Base-by-base conservation (phyloP, 2,797 vertebrate genomes). In the Sebastes trivittatus region DNA sequence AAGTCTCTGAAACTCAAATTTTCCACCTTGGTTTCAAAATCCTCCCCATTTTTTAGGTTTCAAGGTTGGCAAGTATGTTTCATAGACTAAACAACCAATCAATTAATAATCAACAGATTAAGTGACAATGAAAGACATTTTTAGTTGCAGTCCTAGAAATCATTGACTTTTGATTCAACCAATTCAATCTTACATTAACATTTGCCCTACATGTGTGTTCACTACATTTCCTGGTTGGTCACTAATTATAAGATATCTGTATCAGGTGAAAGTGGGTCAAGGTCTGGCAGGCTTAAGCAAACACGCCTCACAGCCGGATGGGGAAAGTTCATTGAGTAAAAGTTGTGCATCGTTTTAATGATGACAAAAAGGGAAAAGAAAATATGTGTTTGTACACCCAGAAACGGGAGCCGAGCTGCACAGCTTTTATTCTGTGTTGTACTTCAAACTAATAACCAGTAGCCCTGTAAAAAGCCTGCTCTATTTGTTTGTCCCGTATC, bases 241-340 rank as follows among this genome's bases (percentile, higher is more conserved):
- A 91, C 65, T 83, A 71, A 93, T 91, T 86, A 80, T 54, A 82
- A 67, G 52, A 74, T 52, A 25, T 74, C 75, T 16, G 3, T 79
- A 82, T 80, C 82, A 67, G 67, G 60, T 71, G 25, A 68, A 54
- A 75, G 20, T 20, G 18, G 75, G 69, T 84, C 91, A 92, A 87
- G 77, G 89, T 86, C 91, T 87, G 46, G 10, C 71, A 72, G 5
- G 10, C 54, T 84, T 72, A 22, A 71, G 75, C 79, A 92, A 92
- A 93, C 88, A 90, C 23, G 72, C 25, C 30, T 22, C 49, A 3
- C 64, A 62, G 49, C 59, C 66, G 56, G 36, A 69, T 11, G 56
- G 75, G 70, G 32, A 92, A 87, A 83, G 87, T 91, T 88, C 61
- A 80, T 6, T 52, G 55, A 34, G 36, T 23, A 36, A 79, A 84